Base-by-base conservation (phyloP, 2,888 invertebrate genomes). In the Chymomyza fuscimana region DNA sequence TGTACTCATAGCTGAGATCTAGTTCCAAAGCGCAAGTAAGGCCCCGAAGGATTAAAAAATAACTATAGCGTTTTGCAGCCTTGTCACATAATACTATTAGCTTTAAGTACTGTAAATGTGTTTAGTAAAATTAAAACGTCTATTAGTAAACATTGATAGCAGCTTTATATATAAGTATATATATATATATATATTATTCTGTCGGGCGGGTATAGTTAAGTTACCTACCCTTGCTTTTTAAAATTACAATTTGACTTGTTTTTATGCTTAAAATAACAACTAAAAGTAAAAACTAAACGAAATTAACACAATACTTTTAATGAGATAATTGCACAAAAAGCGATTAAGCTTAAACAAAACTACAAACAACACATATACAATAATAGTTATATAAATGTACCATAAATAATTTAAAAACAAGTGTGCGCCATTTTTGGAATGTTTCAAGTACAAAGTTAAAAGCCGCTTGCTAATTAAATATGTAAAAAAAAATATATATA, bases 161-260 rank as follows among this genome's bases (percentile, higher is more conserved):
- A 68, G 68, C 61, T 65, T 73, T 73, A 62, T 73, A 19, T 73
- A 61, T 73, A 32, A 32, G 32, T 32, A 7, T 32, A 68, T 73
- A 19, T 73, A 61, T 73, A 19, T 19, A 19, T 19, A 19, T 19
- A 68, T 73, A 73, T 72, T 51, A 46, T 63, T 52, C 19, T 67
- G 54, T 16, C 12, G 12, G 40, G 40, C 40, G 10, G 10, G 40
- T 12, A 4, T 46, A 36, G 36, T 9, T 36, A 9, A 36, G 40
- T 46, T 46, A 7, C 4, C 40, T 12, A 46, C 12, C 51, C 62
- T 58, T 69, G 40, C 32, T 54, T 25, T 65, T 60, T 73, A 73
- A 73, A 65, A 69, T 73, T 74, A 74, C 73, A 73, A 73, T 73
- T 74, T 67, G 69, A 74, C 69, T 74, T 36, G 51, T 67, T 74